phyloP scores from a whole-genome alignment of 2,797 vertebrate species.

The Acanthis flammea region DNA sequence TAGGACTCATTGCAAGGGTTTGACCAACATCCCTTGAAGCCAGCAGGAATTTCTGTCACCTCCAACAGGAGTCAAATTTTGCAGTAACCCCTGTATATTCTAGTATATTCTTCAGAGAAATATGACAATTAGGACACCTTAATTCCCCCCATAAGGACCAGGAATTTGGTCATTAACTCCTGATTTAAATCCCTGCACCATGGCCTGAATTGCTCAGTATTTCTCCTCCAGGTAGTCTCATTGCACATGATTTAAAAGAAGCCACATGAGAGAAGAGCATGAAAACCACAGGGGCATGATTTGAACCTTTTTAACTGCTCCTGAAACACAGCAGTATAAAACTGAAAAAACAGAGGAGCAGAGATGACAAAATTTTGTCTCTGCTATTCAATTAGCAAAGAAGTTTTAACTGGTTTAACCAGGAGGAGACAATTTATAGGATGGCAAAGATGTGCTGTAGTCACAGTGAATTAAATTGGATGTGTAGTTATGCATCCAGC shows the following conservation, averaged over 20 bases:
- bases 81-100: not conserved
- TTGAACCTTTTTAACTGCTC: not conserved
- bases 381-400: not conserved
- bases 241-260: not conserved
- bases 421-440: not conserved
- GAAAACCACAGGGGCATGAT: not conserved
- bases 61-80: not conserved
- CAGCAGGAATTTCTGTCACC: not conserved
- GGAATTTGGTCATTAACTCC: not conserved
- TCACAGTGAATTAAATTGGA: not conserved
- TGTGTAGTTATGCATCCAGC: not conserved
- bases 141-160: not conserved
- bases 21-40: not conserved
- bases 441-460: not conserved
- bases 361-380: not conserved
- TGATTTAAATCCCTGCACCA: not conserved
- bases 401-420: not conserved
- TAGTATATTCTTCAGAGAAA: not conserved
- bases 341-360: not conserved
- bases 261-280: not conserved
- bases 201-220: not conserved
- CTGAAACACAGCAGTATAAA: not conserved
- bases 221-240: not conserved
- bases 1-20: not conserved
- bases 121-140: not conserved